Base-by-base conservation (phyloP, 1,140 invertebrate genomes). In the Danaus melanippus region DNA sequence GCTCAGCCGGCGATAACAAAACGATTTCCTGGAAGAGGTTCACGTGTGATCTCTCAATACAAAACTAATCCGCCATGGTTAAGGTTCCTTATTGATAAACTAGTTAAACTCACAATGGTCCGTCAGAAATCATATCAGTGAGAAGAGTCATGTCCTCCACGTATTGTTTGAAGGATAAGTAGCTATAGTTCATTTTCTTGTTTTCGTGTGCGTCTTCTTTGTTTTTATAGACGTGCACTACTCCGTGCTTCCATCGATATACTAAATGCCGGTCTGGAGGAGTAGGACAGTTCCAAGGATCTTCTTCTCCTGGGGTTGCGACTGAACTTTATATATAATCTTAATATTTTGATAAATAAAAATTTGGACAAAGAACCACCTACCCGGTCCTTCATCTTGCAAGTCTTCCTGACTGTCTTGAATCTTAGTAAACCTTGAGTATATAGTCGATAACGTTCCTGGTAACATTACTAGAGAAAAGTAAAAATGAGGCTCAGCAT, bases 1-100 rank as follows among this genome's bases (percentile, higher is more conserved):
- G 69, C 92, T 94, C 10, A 99, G 88, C 12, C 98, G 92, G 10
- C 97, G 93, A 84, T 96, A 99, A 80, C 97, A 98, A 84, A 99
- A 99, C 0, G 97, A 98, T 88, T 99, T 99, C 61, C 95, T 97
- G 75, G 9, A 83, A 79, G 53, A 49, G 15, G 21, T 32, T 32
- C 21, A 32, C 6, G 21, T 4, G 21, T 32, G 21, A 32, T 32
- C 21, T 5, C 21, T 32, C 6, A 53, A 7, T 11, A 48, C 10
- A 10, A 53, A 50, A 5, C 10, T 39, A 43, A 21, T 42, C 40
- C 32, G 0, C 42, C n/a, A 53, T 5, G 8, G 42, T 0, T 48
- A n/a, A 12, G 32, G 12, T 12, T 41, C 10, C 11, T 46, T 8
- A 43, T 39, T 17, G 10, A 10, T 12, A 40, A 48, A 10, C 8